Evolutionary conservation across 2,797 vertebrate genomes (phyloP).

Genomic region (Myotis vivesi): DNA sequence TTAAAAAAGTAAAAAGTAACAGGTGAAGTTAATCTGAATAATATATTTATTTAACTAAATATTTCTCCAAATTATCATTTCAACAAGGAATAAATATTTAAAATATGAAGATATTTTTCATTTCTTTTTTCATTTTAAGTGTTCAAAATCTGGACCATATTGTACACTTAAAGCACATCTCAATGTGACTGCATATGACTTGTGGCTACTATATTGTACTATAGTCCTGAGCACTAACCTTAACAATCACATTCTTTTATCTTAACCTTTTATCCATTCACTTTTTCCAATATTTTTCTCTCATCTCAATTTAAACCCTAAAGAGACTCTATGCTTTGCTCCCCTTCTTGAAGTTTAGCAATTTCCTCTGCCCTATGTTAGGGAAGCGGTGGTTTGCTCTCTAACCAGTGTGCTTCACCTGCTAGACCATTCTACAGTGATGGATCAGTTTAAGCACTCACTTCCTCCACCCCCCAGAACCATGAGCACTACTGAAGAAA

Average conservation of each 20-base stretch:
- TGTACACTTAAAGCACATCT: not conserved
- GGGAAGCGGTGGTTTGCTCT: not conserved
- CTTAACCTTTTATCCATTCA: not conserved
- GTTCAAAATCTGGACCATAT: not conserved
- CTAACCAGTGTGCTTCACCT: not conserved
- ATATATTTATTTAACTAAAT: not conserved
- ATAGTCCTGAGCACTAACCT: not conserved
- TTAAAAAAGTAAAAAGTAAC: not conserved
- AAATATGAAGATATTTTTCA: not conserved
- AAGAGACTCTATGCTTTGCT: not conserved
- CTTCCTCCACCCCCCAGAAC: not conserved
- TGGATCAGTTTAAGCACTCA: not conserved
- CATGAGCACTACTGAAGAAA: not conserved
- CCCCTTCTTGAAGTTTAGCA: not conserved
- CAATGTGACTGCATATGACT: not conserved
- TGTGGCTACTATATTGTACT: not conserved
- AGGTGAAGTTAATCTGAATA: not conserved
- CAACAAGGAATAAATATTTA: not conserved
- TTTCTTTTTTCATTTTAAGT: not conserved
- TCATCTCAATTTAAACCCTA: not conserved
- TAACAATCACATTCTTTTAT: not conserved
- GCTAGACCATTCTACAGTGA: not conserved
- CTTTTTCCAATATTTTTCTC: conserved; percentile 26
- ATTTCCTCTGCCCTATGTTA: not conserved
- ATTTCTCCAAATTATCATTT: not conserved